A percentile compares a stretch with the other conserved stretches of the same genome.
These are phyloP conservation scores for Drosophila aldrichi DNA, from an alignment of 2,888 invertebrate genomes.

Conservation along the genomic window DNA sequence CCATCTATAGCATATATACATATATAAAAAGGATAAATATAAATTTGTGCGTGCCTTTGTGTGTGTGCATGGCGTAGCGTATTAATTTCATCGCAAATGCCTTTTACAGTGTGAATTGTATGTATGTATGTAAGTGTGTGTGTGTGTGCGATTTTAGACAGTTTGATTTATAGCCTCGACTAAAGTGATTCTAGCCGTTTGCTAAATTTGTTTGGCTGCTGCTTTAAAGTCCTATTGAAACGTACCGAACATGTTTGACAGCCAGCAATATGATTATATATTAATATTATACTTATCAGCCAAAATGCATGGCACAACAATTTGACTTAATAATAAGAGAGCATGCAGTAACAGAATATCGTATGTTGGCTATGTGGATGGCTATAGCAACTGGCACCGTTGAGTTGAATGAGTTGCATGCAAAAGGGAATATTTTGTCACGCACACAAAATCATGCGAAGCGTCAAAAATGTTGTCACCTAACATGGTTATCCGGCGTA, in stretches of 20 bases:
- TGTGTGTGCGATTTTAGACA: constrained; percentile 63
- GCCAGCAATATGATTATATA: constrained; percentile 19
- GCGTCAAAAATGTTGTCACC: constrained; percentile 43
- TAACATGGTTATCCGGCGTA: constrained; percentile 29
- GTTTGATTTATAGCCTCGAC: constrained; percentile 62
- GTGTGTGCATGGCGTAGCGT: constrained; percentile 41
- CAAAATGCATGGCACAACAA: constrained; percentile 28
- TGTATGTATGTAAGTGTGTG: constrained; percentile 51
- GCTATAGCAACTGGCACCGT: constrained; percentile 2
- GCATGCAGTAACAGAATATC: constrained; percentile 1
- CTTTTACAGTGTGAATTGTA: constrained; percentile 60
- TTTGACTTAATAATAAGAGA: constrained; percentile 26
- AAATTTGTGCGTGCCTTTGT: constrained; percentile 8
- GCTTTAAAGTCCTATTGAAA: constrained; percentile 27
- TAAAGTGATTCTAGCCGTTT: constrained; percentile 27
- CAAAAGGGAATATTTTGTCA: constrained; percentile 50
- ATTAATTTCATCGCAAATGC: constrained; percentile 69
- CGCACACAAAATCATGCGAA: constrained; percentile 53
- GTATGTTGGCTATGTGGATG: neutral
- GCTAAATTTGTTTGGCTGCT: constrained; percentile 2
- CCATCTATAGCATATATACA: constrained; percentile 10
- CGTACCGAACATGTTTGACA: neutral
- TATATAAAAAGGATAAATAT: constrained; percentile 22
- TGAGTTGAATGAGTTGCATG: constrained; percentile 52
- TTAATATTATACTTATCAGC: constrained; percentile 4